phyloP scores from a whole-genome alignment of 2,888 invertebrate genomes.

The Luperina testacea region DNA sequence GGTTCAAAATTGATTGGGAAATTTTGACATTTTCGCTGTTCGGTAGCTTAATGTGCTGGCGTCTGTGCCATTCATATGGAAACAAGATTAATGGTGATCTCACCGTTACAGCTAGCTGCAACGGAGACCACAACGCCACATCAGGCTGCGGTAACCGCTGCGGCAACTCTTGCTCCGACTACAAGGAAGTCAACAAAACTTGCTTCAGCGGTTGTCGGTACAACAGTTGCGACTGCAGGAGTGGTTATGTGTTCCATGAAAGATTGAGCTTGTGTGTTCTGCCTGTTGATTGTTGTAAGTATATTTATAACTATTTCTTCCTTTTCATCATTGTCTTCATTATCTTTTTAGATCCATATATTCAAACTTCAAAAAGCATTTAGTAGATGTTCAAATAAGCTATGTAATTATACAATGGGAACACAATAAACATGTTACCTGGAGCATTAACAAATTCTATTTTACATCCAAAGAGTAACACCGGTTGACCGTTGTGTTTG shows the following conservation, averaged over 20 bases:
- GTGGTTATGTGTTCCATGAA: constrained; percentile 78
- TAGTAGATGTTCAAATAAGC: background rate
- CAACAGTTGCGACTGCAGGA: constrained; percentile 79
- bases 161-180: constrained; percentile 79
- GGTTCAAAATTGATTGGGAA: too few species aligned
- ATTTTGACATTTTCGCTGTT: too few species aligned
- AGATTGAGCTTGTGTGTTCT: constrained; percentile 70
- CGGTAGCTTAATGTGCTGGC: too few species aligned
- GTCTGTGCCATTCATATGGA: background rate
- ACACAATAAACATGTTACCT: background rate
- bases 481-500: background rate
- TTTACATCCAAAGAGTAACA: background rate
- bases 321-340: background rate
- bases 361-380: background rate
- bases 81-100: background rate
- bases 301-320: background rate
- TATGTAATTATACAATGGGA: too few species aligned
- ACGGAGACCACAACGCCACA: constrained; percentile 78
- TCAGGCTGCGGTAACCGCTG: constrained; percentile 83
- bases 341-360: background rate
- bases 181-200: constrained; percentile 77
- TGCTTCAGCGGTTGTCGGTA: constrained; percentile 80
- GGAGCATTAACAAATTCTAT: background rate
- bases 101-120: constrained; percentile 71
- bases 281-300: constrained; percentile 79